These are phyloP conservation scores for Drosophila macrospina DNA, from an alignment of 2,888 invertebrate species.

Conservation along the genomic window DNA sequence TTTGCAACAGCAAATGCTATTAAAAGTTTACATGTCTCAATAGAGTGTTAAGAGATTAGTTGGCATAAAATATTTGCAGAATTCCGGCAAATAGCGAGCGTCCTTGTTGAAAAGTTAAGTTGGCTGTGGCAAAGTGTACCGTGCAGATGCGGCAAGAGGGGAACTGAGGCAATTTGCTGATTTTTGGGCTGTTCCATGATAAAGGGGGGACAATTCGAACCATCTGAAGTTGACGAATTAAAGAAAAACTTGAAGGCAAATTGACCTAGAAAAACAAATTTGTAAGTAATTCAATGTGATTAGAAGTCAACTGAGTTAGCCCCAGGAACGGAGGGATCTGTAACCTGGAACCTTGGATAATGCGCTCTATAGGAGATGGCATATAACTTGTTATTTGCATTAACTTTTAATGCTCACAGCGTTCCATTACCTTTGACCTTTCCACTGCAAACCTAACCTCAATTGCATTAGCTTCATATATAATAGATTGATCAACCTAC, in stretches of 20 bases:
- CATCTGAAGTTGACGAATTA: constrained; percentile 1
- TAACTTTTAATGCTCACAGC: no score
- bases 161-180: constrained; percentile 17
- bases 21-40: constrained; percentile 82
- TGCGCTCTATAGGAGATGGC: no score
- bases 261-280: constrained; percentile 19
- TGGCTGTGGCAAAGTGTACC: background rate
- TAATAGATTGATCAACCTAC: background rate
- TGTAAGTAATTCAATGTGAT: constrained; percentile 8
- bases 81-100: constrained; percentile 40
- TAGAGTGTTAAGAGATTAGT: constrained; percentile 81
- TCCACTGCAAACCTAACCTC: no score
- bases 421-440: no score
- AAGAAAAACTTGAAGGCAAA: constrained; percentile 13
- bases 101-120: constrained; percentile 49
- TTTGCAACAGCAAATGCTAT: constrained; percentile 71
- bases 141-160: background rate
- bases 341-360: no score
- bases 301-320: no score
- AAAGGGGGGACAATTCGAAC: constrained; percentile 1
- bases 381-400: no score
- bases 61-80: constrained; percentile 72
- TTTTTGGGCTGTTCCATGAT: constrained; percentile 8
- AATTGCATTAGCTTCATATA: background rate
- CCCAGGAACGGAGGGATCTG: no score